Conservation (phyloP, 2,113 vertebrate species). For the Rostratula benghalensis region DNA sequence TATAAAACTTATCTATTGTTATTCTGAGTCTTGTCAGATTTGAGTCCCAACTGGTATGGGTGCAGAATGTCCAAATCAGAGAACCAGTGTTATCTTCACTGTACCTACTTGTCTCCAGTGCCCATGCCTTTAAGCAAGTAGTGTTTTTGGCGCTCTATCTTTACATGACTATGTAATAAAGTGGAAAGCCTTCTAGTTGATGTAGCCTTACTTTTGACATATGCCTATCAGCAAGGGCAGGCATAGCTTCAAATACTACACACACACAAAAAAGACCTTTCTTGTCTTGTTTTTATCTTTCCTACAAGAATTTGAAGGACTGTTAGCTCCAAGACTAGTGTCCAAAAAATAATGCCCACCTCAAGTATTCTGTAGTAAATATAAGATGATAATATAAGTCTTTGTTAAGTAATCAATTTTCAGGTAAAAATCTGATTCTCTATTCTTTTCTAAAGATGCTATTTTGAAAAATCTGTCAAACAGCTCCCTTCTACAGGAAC, state of each 20-base stretch:
- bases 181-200: background rate
- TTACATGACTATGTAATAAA: background rate
- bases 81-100: background rate
- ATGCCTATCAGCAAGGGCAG: background rate
- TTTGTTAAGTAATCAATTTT: background rate
- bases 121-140: background rate
- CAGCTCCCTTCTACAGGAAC: background rate
- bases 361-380: background rate
- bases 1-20: background rate
- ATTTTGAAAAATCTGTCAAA: background rate
- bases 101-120: background rate
- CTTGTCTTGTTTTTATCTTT: background rate
- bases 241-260: background rate
- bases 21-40: background rate
- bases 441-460: background rate
- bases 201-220: background rate
- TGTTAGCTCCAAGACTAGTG: background rate
- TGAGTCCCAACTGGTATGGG: background rate
- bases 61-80: background rate
- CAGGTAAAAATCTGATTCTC: background rate
- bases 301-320: background rate
- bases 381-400: background rate
- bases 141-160: background rate
- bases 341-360: background rate
- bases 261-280: background rate